A percentile compares a stretch with the other conserved stretches of the same genome.
Conservation (phyloP, 2,888 invertebrate species). For the Sympetrum striolatum region DNA sequence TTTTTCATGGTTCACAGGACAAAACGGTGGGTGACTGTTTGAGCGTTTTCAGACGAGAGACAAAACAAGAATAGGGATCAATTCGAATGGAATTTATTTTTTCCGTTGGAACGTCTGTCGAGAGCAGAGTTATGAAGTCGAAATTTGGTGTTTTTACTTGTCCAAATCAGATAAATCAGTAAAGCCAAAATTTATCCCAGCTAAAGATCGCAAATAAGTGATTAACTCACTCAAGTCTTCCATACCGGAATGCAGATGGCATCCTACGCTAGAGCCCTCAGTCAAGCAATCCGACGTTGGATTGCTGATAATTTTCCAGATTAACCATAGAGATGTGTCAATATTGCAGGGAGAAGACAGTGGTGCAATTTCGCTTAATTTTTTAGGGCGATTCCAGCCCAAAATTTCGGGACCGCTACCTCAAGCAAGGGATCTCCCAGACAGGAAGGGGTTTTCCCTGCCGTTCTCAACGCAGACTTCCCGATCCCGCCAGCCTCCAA, state of each 20-base stretch:
- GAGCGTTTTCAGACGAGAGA: not conserved
- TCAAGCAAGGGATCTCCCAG: too few species aligned
- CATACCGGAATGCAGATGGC: too few species aligned
- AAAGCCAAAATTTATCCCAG: not conserved
- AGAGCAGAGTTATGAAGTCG: not conserved
- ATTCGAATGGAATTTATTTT: constrained; percentile 1
- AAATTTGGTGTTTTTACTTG: too few species aligned
- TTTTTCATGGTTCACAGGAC: not conserved
- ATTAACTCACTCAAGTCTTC: not conserved
- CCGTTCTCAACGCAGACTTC: not conserved
- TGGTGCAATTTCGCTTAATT: not conserved
- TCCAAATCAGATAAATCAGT: not conserved
- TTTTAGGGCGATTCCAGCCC: too few species aligned
- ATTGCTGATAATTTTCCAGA: too few species aligned
- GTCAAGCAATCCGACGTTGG: too few species aligned
- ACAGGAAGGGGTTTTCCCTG: not conserved
- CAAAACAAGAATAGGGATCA: not conserved
- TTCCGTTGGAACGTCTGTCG: not conserved
- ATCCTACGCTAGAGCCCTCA: not conserved
- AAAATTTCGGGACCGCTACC: too few species aligned
- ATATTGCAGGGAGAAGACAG: not conserved
- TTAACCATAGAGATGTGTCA: too few species aligned
- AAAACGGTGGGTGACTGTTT: not conserved
- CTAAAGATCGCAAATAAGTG: not conserved
- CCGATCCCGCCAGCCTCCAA: not conserved